Evolutionary conservation across 2,113 vertebrate species (phyloP).

Genomic region (Poeciliopsis occidentalis): DNA sequence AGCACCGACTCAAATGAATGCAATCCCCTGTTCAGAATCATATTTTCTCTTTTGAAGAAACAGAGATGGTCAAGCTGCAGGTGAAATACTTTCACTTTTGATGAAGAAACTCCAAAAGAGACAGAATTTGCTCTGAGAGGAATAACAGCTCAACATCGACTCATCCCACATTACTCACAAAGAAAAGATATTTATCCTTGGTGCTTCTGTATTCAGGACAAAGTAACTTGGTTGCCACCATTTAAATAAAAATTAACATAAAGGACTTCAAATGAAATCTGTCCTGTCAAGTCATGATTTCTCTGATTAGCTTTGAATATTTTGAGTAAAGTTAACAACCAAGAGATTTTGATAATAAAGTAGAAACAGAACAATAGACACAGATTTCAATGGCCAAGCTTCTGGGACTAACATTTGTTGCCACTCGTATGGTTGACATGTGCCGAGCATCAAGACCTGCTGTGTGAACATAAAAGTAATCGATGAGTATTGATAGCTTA

Average conservation of each 20-base stretch:
- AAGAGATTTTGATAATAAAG: neutral
- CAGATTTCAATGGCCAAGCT: neutral
- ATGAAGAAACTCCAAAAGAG: neutral
- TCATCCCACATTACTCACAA: neutral
- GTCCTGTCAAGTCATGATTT: neutral
- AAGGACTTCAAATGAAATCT: neutral
- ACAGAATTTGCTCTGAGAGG: neutral
- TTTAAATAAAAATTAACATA: neutral
- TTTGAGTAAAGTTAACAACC: neutral
- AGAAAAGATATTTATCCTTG: no score
- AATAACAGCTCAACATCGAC: neutral
- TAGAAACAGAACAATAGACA: neutral
- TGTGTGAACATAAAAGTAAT: no score
- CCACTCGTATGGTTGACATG: no score
- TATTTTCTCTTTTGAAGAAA: neutral
- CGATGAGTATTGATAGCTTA: no score
- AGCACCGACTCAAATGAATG: constrained; percentile 14
- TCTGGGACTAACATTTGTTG: no score
- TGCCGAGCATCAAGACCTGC: no score
- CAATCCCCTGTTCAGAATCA: neutral
- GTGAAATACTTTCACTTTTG: neutral
- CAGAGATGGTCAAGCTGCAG: neutral
- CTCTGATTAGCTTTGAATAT: neutral
- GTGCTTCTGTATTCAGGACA: no score
- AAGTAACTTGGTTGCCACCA: neutral